Evolutionary conservation across 1,140 invertebrate species (phyloP).

Genomic region (Paralvinella palmiformis): DNA sequence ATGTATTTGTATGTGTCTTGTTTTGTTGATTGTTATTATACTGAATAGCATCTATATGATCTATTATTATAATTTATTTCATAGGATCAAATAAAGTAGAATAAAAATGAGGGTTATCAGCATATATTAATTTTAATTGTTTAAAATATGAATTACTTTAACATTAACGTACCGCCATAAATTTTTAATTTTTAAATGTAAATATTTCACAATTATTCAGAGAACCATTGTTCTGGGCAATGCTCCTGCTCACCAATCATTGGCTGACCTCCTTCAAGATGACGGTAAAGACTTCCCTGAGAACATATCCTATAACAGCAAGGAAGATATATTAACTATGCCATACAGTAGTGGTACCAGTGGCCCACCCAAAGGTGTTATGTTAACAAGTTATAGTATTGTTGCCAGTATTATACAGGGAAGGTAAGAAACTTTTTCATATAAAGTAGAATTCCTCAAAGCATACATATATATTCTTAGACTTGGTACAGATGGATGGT

Average conservation of each 20-base stretch:
- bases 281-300: slow-evolving; percentile 37
- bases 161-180: too few relatives aligned
- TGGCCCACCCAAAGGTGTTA: slow-evolving; percentile 50
- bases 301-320: slow-evolving; percentile 32
- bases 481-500: too few relatives aligned
- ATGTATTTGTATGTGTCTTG: neutral
- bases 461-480: too few relatives aligned
- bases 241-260: slow-evolving; percentile 30
- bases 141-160: neutral
- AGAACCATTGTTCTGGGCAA: slow-evolving; percentile 39
- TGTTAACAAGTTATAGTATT: slow-evolving; percentile 46
- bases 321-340: slow-evolving; percentile 32
- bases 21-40: neutral
- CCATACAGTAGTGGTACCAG: slow-evolving; percentile 47
- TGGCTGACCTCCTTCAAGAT: slow-evolving; percentile 34
- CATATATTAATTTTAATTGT: neutral
- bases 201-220: slow-evolving; percentile 30
- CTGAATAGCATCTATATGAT: neutral
- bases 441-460: too few relatives aligned
- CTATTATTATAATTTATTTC: neutral
- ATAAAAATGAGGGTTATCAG: neutral
- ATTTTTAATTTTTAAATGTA: too few relatives aligned
- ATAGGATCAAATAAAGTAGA: neutral
- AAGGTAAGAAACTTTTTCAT: slow-evolving; percentile 31
- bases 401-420: slow-evolving; percentile 58